These are phyloP conservation scores for Myotis lucifugus DNA, from an alignment of 2,113 vertebrate species.

Conservation along the genomic window DNA sequence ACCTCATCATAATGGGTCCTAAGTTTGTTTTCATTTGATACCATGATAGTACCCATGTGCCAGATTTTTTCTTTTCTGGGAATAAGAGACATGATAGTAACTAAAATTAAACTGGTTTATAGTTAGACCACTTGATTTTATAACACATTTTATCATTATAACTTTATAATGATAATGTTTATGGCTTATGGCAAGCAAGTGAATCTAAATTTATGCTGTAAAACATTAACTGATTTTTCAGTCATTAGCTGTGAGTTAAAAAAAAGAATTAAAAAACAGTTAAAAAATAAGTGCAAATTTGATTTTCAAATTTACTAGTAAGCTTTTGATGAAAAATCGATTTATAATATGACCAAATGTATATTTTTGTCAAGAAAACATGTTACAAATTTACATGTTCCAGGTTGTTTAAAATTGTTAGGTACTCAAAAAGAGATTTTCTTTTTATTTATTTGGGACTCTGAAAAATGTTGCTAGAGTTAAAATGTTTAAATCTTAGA, in stretches of 20 bases:
- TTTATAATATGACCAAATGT: constrained; percentile 77
- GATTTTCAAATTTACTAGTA: constrained; percentile 75
- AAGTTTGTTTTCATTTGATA: constrained; percentile 25
- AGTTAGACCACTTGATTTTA: constrained; percentile 72
- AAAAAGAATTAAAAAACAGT: constrained; percentile 62
- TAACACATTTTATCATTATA: constrained; percentile 68
- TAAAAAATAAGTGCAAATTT: constrained; percentile 77
- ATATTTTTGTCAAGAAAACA: constrained; percentile 75
- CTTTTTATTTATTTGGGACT: constrained; percentile 23
- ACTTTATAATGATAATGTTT: constrained; percentile 75
- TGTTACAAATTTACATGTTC: constrained; percentile 65
- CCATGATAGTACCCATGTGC: not conserved
- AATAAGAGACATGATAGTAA: not conserved
- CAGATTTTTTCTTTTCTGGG: not conserved
- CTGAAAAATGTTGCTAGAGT: not conserved
- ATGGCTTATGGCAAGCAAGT: constrained; percentile 63
- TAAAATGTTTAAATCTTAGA: constrained; percentile 19
- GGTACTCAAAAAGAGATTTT: not conserved
- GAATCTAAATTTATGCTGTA: constrained; percentile 75
- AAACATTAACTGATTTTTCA: constrained; percentile 65
- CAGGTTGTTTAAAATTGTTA: constrained; percentile 65
- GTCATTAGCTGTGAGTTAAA: constrained; percentile 76
- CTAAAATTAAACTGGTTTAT: constrained; percentile 31
- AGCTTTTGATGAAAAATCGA: constrained; percentile 76
- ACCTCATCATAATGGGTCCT: not conserved